Evolutionary conservation across 2,888 invertebrate genomes (phyloP), one percentile per base, ranked within the genome.

Genomic region (Ctenicera cuprea): DNA sequence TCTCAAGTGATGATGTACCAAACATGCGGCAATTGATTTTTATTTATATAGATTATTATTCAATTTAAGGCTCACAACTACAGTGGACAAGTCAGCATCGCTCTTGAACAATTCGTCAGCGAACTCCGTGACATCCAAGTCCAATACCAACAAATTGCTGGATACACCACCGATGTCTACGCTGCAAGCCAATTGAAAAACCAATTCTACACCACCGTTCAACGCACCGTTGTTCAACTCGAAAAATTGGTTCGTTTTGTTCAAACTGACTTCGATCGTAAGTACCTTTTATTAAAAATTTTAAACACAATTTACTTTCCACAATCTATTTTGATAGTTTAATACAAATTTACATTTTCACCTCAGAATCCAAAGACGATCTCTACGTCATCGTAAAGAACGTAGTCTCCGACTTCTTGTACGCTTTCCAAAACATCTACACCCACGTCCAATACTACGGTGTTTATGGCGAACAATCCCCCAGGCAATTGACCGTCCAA

Each of bases 331-430:
- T 9, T 9, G n/a, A n/a, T n/a, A n/a, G n/a, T n/a, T n/a, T n/a
- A n/a, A n/a, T n/a, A n/a, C n/a, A n/a, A n/a, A n/a, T n/a, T n/a
- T n/a, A n/a, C n/a, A n/a, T n/a, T n/a, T n/a, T n/a, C n/a, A n/a
- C n/a, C n/a, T n/a, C n/a, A 30, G 63, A 64, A 64, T 14, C 69
- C n/a, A 61, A 61, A 52, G 62, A 59, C 30, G 22, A 57, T 8
- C 67, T 62, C 3, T 45, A 48, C 11, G 1, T 11, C 38, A 61
- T 18, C 48, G 9, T 62, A 50, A 48, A 69, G 14, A 18, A n/a
- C 61, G 38, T 62, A 3, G 11, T 69, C 9, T 8, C 33, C 8
- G 69, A 69, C 1, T 69, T 48, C 14, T 14, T 50, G 9, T 22
- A 33, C 3, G 14, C 57, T 7, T n/a, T 50, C 22, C 59, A 52